Base-by-base conservation (phyloP, 2,888 invertebrate species). In the Osmoderma eremita region DNA sequence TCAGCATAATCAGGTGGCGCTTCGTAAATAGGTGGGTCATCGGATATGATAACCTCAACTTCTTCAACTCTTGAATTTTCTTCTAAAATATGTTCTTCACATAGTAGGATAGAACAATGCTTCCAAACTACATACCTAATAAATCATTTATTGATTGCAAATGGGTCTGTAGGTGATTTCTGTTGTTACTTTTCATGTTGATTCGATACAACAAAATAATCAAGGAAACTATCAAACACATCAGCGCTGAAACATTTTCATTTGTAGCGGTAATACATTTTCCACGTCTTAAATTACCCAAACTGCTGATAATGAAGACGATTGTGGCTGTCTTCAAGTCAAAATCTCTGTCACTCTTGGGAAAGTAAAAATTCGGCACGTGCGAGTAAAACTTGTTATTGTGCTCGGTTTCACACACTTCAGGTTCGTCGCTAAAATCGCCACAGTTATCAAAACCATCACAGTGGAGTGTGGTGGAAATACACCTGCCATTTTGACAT, bases 371-470 rank as follows among this genome's bases (percentile, higher is more conserved):
- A 76, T 91, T 91, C 0, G 90, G 88, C 67, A 88, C 88, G 77
- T 88, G 87, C 5, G 87, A 85, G 75, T 88, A 88, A 69, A 86
- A 83, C 24, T 87, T 84, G 74, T 88, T 87, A 61, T 86, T 85
- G 82, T 87, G 86, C 75, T 87, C 88, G 79, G 82, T 80, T 58
- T 85, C 85, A 71, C 90, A 91, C 53, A 86, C 84, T 0, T 84
- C 79, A 0, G 87, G 86, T 78, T 91, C 91, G 78, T 91, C 91
- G 71, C 88, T 89, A 69, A 86, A 86, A 77, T 91, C 91, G 0
- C 91, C 91, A 73, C 92, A 92, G 73, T 92, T 90, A 80, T 92
- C 90, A 72, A 90, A 90, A 5, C 90, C 90, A 78, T 92, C 91
- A 77, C 92, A 92, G 63, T 87, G 87, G 39, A 92, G 79, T 20